Conservation (phyloP, 2,113 vertebrate species). For the Budorcas taxicolor region DNA sequence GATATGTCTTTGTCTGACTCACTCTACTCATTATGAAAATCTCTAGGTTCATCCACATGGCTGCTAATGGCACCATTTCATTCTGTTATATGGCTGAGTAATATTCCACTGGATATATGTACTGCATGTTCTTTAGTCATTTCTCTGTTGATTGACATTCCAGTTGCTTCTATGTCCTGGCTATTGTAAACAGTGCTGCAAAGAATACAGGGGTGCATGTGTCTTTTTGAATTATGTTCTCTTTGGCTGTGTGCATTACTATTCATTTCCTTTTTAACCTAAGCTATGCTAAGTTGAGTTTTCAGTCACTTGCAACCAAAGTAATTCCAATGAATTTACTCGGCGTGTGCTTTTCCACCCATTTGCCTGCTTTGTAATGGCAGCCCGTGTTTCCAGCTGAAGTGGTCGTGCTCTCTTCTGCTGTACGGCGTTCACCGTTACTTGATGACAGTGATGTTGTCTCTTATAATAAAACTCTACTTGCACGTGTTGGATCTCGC, state of each 20-base stretch:
- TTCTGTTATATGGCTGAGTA: neutral
- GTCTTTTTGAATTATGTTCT: neutral
- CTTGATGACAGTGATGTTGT: neutral
- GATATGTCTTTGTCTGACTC: neutral
- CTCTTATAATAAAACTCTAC: neutral
- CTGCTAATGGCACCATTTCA: neutral
- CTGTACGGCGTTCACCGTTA: neutral
- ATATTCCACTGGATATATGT: neutral
- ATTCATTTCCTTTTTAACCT: neutral
- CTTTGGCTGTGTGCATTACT: neutral
- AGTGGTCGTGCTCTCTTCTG: neutral
- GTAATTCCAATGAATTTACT: neutral
- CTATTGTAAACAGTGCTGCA: neutral
- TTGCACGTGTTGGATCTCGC: neutral
- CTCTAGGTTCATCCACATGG: neutral
- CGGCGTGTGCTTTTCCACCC: neutral
- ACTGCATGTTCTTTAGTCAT: neutral
- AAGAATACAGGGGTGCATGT: neutral
- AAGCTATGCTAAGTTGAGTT: neutral
- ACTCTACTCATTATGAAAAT: neutral
- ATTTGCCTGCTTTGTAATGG: neutral
- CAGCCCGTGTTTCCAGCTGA: neutral
- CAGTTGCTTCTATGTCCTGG: neutral
- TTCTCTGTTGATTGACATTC: neutral
- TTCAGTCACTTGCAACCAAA: neutral